Evolutionary conservation across 2,797 vertebrate species (phyloP).

Genomic region (Scomberomorus guttatus): DNA sequence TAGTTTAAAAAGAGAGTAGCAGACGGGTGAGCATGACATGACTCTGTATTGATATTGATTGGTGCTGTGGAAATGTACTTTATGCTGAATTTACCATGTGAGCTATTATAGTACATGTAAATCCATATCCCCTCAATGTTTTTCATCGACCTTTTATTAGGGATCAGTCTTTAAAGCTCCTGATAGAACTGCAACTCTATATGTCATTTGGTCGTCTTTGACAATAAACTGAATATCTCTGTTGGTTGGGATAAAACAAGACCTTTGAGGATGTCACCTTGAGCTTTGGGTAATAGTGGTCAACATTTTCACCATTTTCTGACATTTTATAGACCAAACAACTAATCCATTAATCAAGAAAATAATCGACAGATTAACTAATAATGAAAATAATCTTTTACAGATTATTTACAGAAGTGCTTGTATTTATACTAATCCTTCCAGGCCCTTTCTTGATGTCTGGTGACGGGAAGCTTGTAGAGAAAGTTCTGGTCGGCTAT

Average conservation of each 20-base stretch:
- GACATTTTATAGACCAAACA: neutral
- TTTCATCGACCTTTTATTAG: neutral
- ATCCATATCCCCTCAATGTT: neutral
- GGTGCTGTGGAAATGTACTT: neutral
- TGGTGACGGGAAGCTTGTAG: neutral
- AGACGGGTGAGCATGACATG: too few species aligned
- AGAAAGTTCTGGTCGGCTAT: neutral
- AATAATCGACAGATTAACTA: too few species aligned
- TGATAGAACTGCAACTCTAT: neutral
- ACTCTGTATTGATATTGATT: too few species aligned
- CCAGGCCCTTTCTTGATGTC: neutral
- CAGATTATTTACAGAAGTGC: neutral
- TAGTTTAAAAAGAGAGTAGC: too few species aligned
- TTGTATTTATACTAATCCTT: neutral
- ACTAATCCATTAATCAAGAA: neutral
- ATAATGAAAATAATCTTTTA: neutral
- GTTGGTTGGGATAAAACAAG: too few species aligned
- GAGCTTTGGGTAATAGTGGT: too few species aligned
- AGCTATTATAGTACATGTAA: neutral
- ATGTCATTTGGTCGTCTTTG: neutral
- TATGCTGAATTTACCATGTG: neutral
- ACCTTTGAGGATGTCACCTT: too few species aligned
- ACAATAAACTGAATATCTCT: too few species aligned
- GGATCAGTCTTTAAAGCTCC: neutral
- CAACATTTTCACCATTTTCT: too few species aligned